phyloP scores from a whole-genome alignment of 2,113 vertebrate species.

The Salvelinus namaycush region DNA sequence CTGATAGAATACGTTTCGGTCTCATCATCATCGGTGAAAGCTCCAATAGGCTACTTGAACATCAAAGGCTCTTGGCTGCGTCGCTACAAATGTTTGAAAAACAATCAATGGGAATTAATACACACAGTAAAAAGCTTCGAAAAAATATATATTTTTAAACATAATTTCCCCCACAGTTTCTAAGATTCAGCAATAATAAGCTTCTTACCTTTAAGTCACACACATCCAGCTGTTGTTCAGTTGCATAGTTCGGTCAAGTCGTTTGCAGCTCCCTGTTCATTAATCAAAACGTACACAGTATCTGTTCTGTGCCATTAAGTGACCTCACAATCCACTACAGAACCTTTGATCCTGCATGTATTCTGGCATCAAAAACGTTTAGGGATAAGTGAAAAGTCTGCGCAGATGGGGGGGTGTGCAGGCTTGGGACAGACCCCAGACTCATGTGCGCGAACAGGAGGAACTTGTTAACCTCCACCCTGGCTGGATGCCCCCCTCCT shows the following conservation, averaged over 20 bases:
- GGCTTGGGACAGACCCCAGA: too few species aligned
- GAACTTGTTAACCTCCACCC: too few species aligned
- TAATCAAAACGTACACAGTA: not conserved
- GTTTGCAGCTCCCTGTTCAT: not conserved
- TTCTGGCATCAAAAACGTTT: too few species aligned
- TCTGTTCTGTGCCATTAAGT: not conserved
- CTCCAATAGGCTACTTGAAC: not conserved
- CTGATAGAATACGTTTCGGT: not conserved
- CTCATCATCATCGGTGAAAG: conserved; percentile 2
- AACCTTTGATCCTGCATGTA: too few species aligned
- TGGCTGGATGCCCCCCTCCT: too few species aligned
- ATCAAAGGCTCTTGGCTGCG: not conserved
- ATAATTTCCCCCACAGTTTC: not conserved
- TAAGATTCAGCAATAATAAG: not conserved
- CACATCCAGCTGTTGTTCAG: not conserved
- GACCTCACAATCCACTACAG: too few species aligned
- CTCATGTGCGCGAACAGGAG: too few species aligned
- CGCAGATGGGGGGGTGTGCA: too few species aligned
- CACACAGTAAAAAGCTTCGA: not conserved
- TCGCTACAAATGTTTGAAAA: not conserved
- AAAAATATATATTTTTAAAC: not conserved
- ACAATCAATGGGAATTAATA: not conserved
- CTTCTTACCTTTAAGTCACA: not conserved
- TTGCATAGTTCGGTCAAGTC: not conserved
- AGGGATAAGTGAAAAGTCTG: too few species aligned